Evolutionary conservation across 30 jellyfish, hydroid and myxozoan genomes (phyloP), one percentile per base, ranked within the genome.

Genomic region (Rhopilema esculentum): DNA sequence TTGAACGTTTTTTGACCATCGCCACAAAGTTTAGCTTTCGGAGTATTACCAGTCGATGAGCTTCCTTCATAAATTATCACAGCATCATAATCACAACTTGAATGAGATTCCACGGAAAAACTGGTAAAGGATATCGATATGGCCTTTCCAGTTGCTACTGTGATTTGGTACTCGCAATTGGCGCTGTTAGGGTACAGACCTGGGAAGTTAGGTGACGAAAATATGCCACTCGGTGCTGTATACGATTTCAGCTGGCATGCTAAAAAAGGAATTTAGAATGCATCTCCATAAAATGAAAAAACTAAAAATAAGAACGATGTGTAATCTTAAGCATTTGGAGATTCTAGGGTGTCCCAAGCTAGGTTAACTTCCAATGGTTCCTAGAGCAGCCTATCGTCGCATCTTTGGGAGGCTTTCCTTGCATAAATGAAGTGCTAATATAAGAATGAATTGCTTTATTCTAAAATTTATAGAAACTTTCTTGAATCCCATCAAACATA

Each of bases 181-280:
- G 57, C 78, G 23, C 48, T 77, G 88, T 16, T 52, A 16, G 75
- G 53, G 48, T 73, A 73, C 8, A 1, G 50, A 12, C 69, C 69
- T 16, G 84, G 69, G 66, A 23, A 31, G 8, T 27, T 48, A 0
- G 66, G 66, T 20, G 66, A 49, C 19, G 84, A 21, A 29, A 73
- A 73, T 20, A 74, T 27, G 48, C 69, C 84, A 73, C 21, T 21
- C 20, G 84, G 33, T 20, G 70, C 29, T 12, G 76, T 66, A 66
- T 18, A 66, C 33, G 77, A 66, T 28, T 66, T 6, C 57, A 6
- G 77, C 23, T 31, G 30, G 77, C 77, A 66, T 28, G 19, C 77
- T 66, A 23, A 7, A 23, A 62, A 40, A 26, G 12, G 52, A 16
- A 77, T 7, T 22, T 19, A n/a, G 21, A 77, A 25, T 12, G 28